A percentile compares a stretch with the other conserved stretches of the same genome.
phyloP scores from a whole-genome alignment of 37 sponge, comb jelly and placozoan species.

The Spongia lamella region DNA sequence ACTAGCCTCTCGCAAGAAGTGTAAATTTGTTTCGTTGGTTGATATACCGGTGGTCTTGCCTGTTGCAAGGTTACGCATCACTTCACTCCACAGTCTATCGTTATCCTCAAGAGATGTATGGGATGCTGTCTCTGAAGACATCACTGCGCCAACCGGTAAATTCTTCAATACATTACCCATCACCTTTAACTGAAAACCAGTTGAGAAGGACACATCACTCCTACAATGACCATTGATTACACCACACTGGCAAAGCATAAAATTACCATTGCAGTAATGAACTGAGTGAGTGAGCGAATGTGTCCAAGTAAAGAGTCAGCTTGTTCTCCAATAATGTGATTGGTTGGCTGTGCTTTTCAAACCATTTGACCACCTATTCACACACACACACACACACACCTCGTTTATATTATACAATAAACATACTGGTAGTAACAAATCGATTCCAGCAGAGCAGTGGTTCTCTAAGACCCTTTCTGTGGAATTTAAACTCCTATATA shows the following conservation, averaged over 20 bases:
- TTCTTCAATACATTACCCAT: neutral
- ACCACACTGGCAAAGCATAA: neutral
- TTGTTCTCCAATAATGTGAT: constrained; percentile 26
- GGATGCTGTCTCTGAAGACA: too few relatives aligned
- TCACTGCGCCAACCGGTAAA: constrained; percentile 18
- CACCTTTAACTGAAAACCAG: constrained; percentile 24
- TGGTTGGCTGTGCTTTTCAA: constrained; percentile 13
- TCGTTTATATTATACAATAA: too few relatives aligned
- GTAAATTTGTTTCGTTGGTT: too few relatives aligned
- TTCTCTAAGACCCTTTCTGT: too few relatives aligned
- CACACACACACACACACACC: neutral
- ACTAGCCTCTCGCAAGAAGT: too few relatives aligned
- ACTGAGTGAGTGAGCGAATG: constrained; percentile 38
- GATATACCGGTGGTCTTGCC: constrained; percentile 7
- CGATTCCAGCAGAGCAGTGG: too few relatives aligned
- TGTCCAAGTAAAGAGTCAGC: constrained; percentile 3
- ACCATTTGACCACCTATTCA: constrained; percentile 27
- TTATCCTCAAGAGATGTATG: constrained; percentile 4
- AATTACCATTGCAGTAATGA: constrained; percentile 35
- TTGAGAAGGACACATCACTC: neutral
- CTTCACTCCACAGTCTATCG: constrained; percentile 43
- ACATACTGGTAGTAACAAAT: too few relatives aligned
- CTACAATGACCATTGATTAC: neutral
- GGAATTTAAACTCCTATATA: too few relatives aligned
- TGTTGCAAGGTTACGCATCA: constrained; percentile 51